phyloP scores from a whole-genome alignment of 1,140 invertebrate species.

The Tribolium castaneum region DNA sequence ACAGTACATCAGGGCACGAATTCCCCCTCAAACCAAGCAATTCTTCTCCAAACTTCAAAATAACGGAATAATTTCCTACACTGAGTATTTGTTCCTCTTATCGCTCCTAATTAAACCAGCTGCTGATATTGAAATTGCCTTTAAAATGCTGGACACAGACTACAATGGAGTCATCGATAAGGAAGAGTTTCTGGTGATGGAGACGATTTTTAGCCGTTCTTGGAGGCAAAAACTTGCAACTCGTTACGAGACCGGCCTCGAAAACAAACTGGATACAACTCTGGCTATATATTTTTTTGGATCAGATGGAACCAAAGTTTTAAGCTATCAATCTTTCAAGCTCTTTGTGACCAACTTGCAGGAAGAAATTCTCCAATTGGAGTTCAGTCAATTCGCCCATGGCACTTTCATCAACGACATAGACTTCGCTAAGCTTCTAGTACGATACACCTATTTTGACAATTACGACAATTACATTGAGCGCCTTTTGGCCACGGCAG shows the following conservation, averaged over 20 bases:
- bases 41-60: background rate
- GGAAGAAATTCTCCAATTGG: conserved; percentile 91
- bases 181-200: conserved; percentile 94
- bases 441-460: conserved; percentile 88
- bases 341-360: conserved; percentile 95
- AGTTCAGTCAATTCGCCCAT: conserved; percentile 92
- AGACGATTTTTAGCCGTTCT: conserved; percentile 86
- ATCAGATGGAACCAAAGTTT: conserved; percentile 83
- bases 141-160: conserved; percentile 98
- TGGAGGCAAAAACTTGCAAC: conserved; percentile 73
- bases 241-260: conserved; percentile 78
- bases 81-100: conserved; percentile 92
- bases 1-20: background rate
- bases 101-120: conserved; percentile 94
- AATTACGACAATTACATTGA: conserved; percentile 84
- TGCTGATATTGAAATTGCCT: conserved; percentile 92
- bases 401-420: conserved; percentile 91
- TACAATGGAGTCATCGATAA: conserved; percentile 94
- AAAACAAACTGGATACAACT: conserved; percentile 86
- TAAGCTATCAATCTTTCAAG: conserved; percentile 89
- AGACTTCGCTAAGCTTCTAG: conserved; percentile 92
- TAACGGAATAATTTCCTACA: conserved; percentile 88
- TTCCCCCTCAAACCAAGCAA: background rate
- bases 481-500: conserved; percentile 74
- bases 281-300: conserved; percentile 93